Evolutionary conservation across 2,888 invertebrate species (phyloP).

Genomic region (Pammene aurita): DNA sequence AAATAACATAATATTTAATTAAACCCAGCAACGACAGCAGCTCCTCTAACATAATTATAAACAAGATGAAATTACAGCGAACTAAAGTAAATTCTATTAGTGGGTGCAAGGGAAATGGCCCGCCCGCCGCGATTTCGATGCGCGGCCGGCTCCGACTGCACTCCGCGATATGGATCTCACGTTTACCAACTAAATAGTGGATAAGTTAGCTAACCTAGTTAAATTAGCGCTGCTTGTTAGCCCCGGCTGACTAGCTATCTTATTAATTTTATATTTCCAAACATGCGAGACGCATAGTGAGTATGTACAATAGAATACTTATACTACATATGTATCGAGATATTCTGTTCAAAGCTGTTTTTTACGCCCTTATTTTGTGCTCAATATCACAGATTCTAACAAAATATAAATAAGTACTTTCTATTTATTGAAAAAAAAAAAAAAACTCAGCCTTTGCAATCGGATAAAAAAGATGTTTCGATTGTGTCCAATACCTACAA

Average conservation of each 20-base stretch:
- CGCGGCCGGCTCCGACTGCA: slow-evolving; percentile 68
- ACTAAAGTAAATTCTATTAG: slow-evolving; percentile 45
- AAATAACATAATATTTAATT: slow-evolving; percentile 10
- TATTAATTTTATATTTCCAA: slow-evolving; percentile 25
- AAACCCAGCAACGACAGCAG: slow-evolving; percentile 12
- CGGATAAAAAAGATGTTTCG: neutral
- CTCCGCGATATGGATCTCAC: slow-evolving; percentile 78
- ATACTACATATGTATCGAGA: no score
- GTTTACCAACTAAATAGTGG: slow-evolving; percentile 78
- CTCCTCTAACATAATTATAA: slow-evolving; percentile 26
- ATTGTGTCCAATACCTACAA: neutral
- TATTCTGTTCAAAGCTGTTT: no score
- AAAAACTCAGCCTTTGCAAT: no score
- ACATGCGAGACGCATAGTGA: neutral
- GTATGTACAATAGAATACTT: no score
- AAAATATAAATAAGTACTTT: no score
- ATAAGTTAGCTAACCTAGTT: slow-evolving; percentile 78
- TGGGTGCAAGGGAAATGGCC: slow-evolving; percentile 55
- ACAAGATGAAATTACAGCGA: slow-evolving; percentile 38
- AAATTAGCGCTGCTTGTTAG: slow-evolving; percentile 67
- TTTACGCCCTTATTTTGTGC: no score
- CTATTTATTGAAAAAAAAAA: no score
- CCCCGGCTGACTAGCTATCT: slow-evolving; percentile 35
- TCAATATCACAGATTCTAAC: no score
- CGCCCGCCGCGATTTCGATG: slow-evolving; percentile 71